Evolutionary conservation across 1,140 invertebrate species (phyloP).

Genomic region (Cyrtorhinus lividipennis): DNA sequence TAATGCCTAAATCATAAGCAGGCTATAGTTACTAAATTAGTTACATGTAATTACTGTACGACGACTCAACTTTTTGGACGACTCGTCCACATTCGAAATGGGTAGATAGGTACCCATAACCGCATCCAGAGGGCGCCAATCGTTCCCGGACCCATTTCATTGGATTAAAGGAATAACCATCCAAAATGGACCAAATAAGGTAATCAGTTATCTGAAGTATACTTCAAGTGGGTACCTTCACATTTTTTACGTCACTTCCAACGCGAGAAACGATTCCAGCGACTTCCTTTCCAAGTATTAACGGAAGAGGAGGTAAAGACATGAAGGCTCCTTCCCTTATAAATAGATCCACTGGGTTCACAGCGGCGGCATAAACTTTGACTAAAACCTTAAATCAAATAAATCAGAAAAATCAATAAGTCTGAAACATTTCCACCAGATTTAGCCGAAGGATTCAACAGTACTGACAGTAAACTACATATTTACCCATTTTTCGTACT

Average conservation of each 20-base stretch:
- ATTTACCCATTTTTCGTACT: constrained; percentile 11
- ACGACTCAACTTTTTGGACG: too few relatives aligned
- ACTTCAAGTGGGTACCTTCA: constrained; percentile 30
- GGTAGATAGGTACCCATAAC: too few relatives aligned
- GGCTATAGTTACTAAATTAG: too few relatives aligned
- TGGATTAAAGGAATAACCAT: too few relatives aligned
- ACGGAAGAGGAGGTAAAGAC: constrained; percentile 34
- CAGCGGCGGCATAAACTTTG: constrained; percentile 34
- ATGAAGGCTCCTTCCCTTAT: constrained; percentile 36
- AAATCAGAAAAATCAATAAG: background rate
- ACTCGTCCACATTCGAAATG: too few relatives aligned
- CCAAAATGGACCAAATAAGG: too few relatives aligned
- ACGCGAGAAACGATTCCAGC: constrained; percentile 37
- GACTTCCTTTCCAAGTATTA: constrained; percentile 38
- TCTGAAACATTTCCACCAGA: background rate
- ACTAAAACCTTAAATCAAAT: constrained; percentile 33
- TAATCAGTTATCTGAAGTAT: too few relatives aligned
- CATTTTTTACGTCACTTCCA: constrained; percentile 31
- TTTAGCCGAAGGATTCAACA: background rate
- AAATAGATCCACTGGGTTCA: constrained; percentile 47
- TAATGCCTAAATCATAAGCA: too few relatives aligned
- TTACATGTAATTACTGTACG: too few relatives aligned
- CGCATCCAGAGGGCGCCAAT: too few relatives aligned
- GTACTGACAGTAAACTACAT: background rate
- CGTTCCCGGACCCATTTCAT: too few relatives aligned